A percentile compares a stretch with the other conserved stretches of the same genome.
These are phyloP conservation scores for Noctua fimbriata DNA, from an alignment of 2,888 invertebrate genomes.

Conservation along the genomic window DNA sequence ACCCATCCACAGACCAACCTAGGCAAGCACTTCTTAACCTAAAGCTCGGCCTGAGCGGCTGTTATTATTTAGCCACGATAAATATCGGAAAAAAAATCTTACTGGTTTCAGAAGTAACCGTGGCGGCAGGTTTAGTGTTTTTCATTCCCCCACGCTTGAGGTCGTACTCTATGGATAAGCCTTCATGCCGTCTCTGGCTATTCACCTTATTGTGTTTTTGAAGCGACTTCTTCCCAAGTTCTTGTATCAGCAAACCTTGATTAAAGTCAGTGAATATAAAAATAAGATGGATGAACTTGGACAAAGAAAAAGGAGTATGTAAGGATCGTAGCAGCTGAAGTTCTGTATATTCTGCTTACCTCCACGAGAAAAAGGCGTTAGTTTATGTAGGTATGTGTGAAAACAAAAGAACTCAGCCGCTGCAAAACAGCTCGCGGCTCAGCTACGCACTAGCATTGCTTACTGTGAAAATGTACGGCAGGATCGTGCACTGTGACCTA, in stretches of 20 bases:
- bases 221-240: background rate
- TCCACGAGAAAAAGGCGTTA: background rate
- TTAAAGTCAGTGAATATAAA: background rate
- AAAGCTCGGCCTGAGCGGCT: too few species aligned
- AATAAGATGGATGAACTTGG: background rate
- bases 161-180: conserved; percentile 76
- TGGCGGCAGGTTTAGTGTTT: background rate
- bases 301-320: background rate
- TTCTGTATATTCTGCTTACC: background rate
- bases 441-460: background rate
- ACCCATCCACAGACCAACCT: too few species aligned
- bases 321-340: background rate
- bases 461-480: background rate
- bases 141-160: conserved; percentile 50
- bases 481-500: background rate
- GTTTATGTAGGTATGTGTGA: background rate
- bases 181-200: conserved; percentile 74
- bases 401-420: background rate
- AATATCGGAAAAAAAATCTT: background rate
- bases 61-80: too few species aligned
- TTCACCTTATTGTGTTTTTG: background rate
- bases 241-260: conserved; percentile 8
- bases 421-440: background rate
- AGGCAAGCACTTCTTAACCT: too few species aligned
- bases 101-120: conserved; percentile 7